A percentile compares a stretch with the other conserved stretches of the same genome.
Evolutionary conservation across 1,140 invertebrate species (phyloP).

Genomic region (Drosophila nebulosa): DNA sequence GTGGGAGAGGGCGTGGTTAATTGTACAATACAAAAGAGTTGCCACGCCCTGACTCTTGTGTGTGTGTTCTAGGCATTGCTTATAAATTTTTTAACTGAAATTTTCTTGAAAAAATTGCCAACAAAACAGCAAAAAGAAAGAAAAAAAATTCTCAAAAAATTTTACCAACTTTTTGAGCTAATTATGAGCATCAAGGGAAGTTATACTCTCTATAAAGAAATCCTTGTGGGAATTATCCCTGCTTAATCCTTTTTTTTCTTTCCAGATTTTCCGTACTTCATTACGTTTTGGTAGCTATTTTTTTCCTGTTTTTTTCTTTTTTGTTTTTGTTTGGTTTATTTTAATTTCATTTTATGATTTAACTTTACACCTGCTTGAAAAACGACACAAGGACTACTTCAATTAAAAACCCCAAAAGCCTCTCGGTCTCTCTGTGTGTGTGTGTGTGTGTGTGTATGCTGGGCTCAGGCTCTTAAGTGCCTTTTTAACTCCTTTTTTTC

Average conservation of each 20-base stretch:
- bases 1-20: neutral
- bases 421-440: neutral
- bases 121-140: conserved; percentile 29
- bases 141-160: conserved; percentile 40
- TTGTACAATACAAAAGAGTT: conserved; percentile 11
- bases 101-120: conserved; percentile 39
- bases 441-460: conserved; percentile 17
- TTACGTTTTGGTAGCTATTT: conserved; percentile 47
- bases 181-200: conserved; percentile 56
- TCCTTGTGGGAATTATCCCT: conserved; percentile 41
- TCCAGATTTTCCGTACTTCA: conserved; percentile 56
- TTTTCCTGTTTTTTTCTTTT: conserved; percentile 20
- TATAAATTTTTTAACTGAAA: conserved; percentile 66
- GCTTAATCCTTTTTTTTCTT: conserved; percentile 58
- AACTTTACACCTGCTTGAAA: conserved; percentile 79
- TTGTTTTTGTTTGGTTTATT: conserved; percentile 63
- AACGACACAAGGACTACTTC: conserved; percentile 60
- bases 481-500: conserved; percentile 45
- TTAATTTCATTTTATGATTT: conserved; percentile 81
- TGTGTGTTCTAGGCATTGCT: conserved; percentile 24
- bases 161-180: conserved; percentile 52
- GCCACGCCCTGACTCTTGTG: conserved; percentile 1
- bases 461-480: conserved; percentile 73
- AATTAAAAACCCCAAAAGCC: conserved; percentile 67
- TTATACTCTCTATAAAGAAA: conserved; percentile 9